Base-by-base conservation (phyloP, 2,797 vertebrate species). In the Macroramphosus scolopax region DNA sequence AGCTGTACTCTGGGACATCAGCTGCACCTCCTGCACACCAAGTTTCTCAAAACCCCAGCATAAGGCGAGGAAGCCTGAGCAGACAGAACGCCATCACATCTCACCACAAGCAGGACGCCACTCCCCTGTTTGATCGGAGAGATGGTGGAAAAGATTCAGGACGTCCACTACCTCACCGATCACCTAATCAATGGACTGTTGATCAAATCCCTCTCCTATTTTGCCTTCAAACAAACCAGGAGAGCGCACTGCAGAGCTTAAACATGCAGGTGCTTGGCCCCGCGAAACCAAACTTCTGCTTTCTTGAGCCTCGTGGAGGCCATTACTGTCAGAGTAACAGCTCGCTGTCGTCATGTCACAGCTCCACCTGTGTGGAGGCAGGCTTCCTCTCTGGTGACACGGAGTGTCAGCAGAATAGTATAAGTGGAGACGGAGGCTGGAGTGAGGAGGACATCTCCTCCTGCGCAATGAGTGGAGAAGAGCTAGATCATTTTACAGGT, bases 101-200 rank as follows among this genome's bases (percentile, higher is more conserved):
- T 22, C 41, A 49, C 31, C 85, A 24, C 3, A 80, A 66, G 75
- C 90, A 26, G 28, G 87, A 90, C 34, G 81, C 76, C 18, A 88
- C 76, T 71, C 90, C 91, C 25, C 57, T 89, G 34, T 78, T 90
- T 13, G 83, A 91, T 28, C 77, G 75, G 59, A 82, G 81, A 62
- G 89, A 89, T 48, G 77, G 83, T 72, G 89, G 88, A 17, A 89
- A 89, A 41, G 78, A 91, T 18, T 80, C 88, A 17, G 69, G 59
- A 75, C 78, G 25, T 77, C 72, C 58, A 16, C 34, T 47, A 17
- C 51, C 67, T 29, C 22, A 54, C 3, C 61, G 18, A 50, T 64
- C 63, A 29, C 31, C 63, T 3, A 47, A 74, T 45, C 51, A 53
- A 1, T 76, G 75, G 80, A 25, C 42, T 24, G 39, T 48, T 32